Evolutionary conservation across 2,888 invertebrate species (phyloP).

Genomic region (Helicoverpa assulta): DNA sequence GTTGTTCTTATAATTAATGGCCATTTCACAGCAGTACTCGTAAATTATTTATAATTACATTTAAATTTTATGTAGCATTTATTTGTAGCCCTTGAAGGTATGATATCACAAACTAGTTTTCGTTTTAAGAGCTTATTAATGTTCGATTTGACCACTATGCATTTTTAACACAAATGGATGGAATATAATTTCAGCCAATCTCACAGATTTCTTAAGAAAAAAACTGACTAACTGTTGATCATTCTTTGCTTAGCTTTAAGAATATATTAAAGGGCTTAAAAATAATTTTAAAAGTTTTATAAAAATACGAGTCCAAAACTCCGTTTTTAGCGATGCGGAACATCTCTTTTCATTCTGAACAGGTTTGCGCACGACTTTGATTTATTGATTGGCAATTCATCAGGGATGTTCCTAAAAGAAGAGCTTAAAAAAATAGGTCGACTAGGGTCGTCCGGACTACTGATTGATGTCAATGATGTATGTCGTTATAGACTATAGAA

Average conservation of each 20-base stretch:
- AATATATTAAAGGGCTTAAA: not conserved
- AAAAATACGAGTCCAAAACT: not conserved
- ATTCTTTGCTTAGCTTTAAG: too few species aligned
- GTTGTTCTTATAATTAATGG: constrained; percentile 34
- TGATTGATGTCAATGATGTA: not conserved
- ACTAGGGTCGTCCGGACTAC: not conserved
- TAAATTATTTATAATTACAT: constrained; percentile 42
- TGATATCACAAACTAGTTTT: constrained; percentile 4
- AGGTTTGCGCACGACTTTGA: constrained; percentile 25
- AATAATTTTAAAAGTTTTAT: not conserved
- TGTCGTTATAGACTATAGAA: not conserved
- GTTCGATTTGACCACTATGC: not conserved
- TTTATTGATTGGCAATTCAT: constrained; percentile 42
- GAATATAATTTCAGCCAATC: too few species aligned
- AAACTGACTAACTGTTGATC: too few species aligned
- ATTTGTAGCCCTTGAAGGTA: not conserved
- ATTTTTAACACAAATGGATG: too few species aligned
- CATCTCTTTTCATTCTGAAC: constrained; percentile 22
- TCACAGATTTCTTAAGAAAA: too few species aligned
- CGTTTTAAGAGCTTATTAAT: not conserved
- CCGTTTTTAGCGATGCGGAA: not conserved
- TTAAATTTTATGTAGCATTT: constrained; percentile 20
- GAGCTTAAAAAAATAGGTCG: constrained; percentile 26
- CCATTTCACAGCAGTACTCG: constrained; percentile 16
- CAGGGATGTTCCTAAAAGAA: constrained; percentile 4